Conservation (phyloP, 2,113 vertebrate genomes). For the Python bivittatus region DNA sequence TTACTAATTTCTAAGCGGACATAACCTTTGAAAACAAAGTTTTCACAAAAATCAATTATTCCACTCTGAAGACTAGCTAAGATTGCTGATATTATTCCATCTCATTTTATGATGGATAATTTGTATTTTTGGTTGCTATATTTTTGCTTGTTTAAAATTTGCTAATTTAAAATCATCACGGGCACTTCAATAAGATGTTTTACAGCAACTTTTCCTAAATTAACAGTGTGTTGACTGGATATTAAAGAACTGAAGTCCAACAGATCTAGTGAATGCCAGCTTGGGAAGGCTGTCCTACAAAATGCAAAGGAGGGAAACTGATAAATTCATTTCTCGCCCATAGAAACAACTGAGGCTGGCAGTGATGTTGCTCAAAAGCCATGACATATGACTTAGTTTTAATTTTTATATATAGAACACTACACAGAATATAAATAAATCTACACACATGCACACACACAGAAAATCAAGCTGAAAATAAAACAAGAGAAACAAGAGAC, state of each 20-base stretch:
- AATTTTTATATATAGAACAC: constrained; percentile 27
- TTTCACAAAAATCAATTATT: constrained; percentile 38
- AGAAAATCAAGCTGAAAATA: constrained; percentile 30
- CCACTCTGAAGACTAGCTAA: neutral
- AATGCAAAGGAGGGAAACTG: constrained; percentile 1
- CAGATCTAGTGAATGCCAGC: neutral
- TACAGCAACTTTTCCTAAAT: neutral
- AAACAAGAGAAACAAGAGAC: neutral
- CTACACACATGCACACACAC: neutral
- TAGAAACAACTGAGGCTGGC: constrained; percentile 14
- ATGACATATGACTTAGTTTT: constrained; percentile 20
- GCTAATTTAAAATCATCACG: constrained; percentile 40
- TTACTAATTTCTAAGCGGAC: neutral
- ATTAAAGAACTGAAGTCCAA: neutral
- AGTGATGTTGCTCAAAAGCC: constrained; percentile 20
- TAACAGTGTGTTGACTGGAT: neutral
- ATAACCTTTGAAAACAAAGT: constrained; percentile 5
- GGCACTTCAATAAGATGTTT: constrained; percentile 36
- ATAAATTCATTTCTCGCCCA: constrained; percentile 11
- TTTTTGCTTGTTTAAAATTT: constrained; percentile 40
- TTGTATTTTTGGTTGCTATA: constrained; percentile 55
- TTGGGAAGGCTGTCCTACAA: neutral
- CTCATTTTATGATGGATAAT: constrained; percentile 39
- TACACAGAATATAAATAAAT: constrained; percentile 22
- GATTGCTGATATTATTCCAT: constrained; percentile 51